Conservation (phyloP, 35 echinoderm and acorn worm genomes). For the Heliocidaris erythrogramma region DNA sequence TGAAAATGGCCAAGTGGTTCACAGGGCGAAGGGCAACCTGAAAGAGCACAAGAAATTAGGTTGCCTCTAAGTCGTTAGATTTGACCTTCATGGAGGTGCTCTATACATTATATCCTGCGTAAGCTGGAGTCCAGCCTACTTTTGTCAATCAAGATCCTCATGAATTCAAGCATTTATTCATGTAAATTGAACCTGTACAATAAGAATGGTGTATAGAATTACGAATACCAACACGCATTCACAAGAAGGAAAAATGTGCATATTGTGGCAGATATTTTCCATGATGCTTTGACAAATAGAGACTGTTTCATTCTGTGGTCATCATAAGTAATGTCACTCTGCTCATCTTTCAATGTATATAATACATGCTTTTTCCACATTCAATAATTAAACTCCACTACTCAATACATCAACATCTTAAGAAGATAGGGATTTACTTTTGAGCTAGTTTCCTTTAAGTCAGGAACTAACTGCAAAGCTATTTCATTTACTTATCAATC, state of each 20-base stretch:
- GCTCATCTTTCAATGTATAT: too few species aligned
- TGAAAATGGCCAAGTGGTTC: slow-evolving; percentile 1
- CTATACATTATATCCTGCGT: neutral
- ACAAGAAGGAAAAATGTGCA: too few species aligned
- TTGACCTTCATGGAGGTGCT: neutral
- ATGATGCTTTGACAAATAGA: too few species aligned
- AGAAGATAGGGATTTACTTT: neutral
- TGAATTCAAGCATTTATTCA: neutral
- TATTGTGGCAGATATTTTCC: too few species aligned
- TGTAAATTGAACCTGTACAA: neutral
- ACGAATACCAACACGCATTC: too few species aligned
- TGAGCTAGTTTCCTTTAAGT: neutral
- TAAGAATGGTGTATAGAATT: neutral
- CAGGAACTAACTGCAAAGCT: neutral
- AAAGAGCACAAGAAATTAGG: neutral
- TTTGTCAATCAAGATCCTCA: neutral
- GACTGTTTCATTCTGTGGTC: too few species aligned
- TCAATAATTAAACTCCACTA: too few species aligned
- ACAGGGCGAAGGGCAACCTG: neutral
- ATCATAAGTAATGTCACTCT: too few species aligned
- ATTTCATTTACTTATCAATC: too few species aligned
- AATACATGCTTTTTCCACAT: too few species aligned
- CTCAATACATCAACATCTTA: neutral
- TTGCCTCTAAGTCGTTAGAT: neutral
- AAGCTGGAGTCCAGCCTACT: neutral